phyloP scores from a whole-genome alignment of 1,140 invertebrate species.

The Reticulitermes speratus region DNA sequence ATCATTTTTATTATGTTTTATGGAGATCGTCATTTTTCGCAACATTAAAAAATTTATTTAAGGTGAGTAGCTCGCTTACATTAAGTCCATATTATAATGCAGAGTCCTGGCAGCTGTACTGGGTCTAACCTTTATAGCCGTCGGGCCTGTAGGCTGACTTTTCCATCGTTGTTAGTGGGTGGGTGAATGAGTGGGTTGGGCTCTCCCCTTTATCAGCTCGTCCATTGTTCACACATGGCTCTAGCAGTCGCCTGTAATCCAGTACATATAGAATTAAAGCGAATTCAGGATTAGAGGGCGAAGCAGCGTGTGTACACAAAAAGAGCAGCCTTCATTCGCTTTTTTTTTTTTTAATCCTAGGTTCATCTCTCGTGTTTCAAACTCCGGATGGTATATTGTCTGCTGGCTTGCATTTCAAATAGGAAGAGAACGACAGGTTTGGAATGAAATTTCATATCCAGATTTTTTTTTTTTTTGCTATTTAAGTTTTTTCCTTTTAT shows the following conservation, averaged over 20 bases:
- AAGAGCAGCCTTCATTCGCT: not conserved
- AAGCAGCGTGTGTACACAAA: not conserved
- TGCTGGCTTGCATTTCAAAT: not conserved
- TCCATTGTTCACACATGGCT: not conserved
- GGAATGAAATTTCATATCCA: not conserved
- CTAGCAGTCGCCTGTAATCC: not conserved
- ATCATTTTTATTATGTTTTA: too few species aligned
- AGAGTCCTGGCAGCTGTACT: not conserved
- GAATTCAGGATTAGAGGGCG: not conserved
- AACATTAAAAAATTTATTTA: too few species aligned
- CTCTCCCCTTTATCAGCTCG: not conserved
- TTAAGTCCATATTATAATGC: not conserved
- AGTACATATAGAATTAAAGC: not conserved
- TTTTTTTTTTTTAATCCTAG: not conserved
- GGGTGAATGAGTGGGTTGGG: not conserved
- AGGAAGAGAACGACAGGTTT: too few species aligned
- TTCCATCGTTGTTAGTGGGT: not conserved
- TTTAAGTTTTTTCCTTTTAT: too few species aligned
- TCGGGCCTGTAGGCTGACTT: not conserved
- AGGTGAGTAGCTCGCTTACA: too few species aligned
- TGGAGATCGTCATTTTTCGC: too few species aligned
- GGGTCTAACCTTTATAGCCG: not conserved
- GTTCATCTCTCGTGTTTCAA: conserved; percentile 1
- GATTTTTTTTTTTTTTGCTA: not conserved
- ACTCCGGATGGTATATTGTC: not conserved